phyloP scores from a whole-genome alignment of 2,113 vertebrate genomes.

The Bucco capensis region DNA sequence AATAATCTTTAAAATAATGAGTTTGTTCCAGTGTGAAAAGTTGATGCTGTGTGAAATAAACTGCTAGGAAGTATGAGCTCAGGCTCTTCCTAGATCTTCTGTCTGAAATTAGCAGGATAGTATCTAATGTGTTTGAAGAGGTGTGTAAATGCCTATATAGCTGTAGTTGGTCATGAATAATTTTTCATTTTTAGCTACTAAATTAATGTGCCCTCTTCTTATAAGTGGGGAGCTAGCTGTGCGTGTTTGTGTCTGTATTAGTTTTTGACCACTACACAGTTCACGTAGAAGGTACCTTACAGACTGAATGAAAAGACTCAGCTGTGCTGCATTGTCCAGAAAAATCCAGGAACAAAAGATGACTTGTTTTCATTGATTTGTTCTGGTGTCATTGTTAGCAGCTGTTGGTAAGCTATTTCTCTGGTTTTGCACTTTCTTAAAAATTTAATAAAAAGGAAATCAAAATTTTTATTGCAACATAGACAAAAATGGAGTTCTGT shows the following conservation, averaged over 20 bases:
- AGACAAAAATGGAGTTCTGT: background rate
- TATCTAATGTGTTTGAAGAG: background rate
- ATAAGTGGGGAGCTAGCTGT: background rate
- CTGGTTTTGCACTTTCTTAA: background rate
- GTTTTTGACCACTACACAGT: background rate
- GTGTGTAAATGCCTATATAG: background rate
- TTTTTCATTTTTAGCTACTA: background rate
- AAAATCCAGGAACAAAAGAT: background rate
- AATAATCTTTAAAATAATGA: background rate
- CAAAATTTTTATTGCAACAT: background rate
- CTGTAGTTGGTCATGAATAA: background rate
- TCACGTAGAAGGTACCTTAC: background rate
- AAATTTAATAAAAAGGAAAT: background rate
- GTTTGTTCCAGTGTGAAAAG: background rate
- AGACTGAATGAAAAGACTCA: background rate
- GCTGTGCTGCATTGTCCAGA: background rate
- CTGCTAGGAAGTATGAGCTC: background rate
- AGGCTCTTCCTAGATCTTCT: background rate
- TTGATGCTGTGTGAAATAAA: background rate
- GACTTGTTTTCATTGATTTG: background rate
- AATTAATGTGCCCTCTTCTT: background rate
- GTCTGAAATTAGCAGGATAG: background rate
- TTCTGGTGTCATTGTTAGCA: background rate
- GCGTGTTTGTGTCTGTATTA: background rate
- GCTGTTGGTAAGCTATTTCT: background rate